Evolutionary conservation across 1,140 invertebrate species (phyloP).

Genomic region (Nomia melanderi): DNA sequence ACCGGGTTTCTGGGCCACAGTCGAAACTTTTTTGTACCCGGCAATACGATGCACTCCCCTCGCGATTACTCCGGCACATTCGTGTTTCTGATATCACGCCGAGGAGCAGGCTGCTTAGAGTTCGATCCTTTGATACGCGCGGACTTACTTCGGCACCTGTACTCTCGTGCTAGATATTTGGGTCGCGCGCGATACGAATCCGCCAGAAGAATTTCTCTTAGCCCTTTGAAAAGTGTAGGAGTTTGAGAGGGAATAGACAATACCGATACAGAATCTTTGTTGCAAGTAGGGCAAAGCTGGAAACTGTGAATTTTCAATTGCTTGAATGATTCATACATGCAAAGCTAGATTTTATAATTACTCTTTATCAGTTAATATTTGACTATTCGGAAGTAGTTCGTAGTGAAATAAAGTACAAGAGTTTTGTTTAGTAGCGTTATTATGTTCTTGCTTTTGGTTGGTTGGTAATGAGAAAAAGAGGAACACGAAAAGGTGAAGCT

Average conservation of each 20-base stretch:
- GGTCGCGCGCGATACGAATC: not conserved
- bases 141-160: not conserved
- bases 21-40: slow-evolving; percentile 14
- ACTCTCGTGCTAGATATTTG: not conserved
- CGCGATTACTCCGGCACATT: not conserved
- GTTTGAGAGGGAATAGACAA: not conserved
- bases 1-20: slow-evolving; percentile 20
- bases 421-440: no score
- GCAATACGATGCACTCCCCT: not conserved
- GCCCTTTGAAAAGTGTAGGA: not conserved
- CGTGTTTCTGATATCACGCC: not conserved
- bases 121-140: not conserved
- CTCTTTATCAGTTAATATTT: no score
- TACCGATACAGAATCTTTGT: no score
- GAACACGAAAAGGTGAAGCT: no score
- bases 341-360: no score
- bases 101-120: not conserved
- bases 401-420: no score
- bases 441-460: no score
- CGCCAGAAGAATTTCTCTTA: not conserved
- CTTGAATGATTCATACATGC: no score
- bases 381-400: no score
- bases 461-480: no score
- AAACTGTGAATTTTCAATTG: no score
- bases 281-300: no score